These are phyloP conservation scores for Lasioglossum leucozonium DNA, from an alignment of 2,888 invertebrate species.

Conservation along the genomic window DNA sequence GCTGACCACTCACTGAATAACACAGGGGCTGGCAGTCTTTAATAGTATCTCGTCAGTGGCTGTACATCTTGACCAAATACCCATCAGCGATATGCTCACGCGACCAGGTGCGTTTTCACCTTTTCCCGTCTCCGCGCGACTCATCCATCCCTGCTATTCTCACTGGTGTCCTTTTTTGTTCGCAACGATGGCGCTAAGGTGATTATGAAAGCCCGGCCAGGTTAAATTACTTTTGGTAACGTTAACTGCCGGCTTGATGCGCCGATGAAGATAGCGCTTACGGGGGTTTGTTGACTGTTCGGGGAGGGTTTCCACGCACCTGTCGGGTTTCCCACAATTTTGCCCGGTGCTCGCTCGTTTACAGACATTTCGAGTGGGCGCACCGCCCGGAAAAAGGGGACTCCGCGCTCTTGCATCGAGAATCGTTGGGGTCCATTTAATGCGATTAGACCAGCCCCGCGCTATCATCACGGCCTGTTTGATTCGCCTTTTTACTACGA, in stretches of 20 bases:
- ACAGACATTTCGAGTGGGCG: constrained; percentile 63
- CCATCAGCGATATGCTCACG: neutral
- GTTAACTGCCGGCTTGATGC: constrained; percentile 69
- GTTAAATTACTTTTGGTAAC: constrained; percentile 74
- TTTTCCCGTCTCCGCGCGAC: neutral
- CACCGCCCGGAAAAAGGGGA: constrained; percentile 38
- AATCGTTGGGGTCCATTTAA: constrained; percentile 71
- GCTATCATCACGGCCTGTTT: constrained; percentile 71
- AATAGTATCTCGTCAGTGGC: too few relatives aligned
- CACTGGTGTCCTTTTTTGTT: neutral
- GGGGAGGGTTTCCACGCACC: constrained; percentile 66
- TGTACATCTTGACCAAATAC: neutral
- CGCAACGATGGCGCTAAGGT: constrained; percentile 50
- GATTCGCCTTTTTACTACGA: constrained; percentile 70
- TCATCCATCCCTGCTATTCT: neutral
- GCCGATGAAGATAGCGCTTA: constrained; percentile 70
- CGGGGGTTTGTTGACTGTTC: constrained; percentile 54
- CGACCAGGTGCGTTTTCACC: neutral
- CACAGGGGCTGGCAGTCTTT: too few relatives aligned
- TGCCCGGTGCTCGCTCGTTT: constrained; percentile 67
- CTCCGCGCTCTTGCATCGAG: constrained; percentile 44
- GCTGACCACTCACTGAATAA: too few relatives aligned
- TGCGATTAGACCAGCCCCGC: constrained; percentile 69
- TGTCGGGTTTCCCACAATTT: constrained; percentile 74
- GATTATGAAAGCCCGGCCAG: constrained; percentile 67